Evolutionary conservation across 2,888 invertebrate genomes (phyloP), one percentile per base, ranked within the genome.

Genomic region (Cephonodes hylas): DNA sequence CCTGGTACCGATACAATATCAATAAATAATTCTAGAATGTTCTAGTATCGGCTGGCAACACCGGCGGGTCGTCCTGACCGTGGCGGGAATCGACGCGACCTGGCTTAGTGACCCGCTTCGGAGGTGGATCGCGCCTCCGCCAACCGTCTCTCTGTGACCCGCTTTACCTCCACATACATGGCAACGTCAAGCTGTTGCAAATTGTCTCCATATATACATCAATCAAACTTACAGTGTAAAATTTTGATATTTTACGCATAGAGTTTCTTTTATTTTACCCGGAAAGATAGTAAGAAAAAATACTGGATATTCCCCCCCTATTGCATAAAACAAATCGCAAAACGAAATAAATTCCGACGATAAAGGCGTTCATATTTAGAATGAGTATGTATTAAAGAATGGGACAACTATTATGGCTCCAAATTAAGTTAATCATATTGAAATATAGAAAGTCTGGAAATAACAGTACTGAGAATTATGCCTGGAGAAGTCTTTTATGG

Each of bases 31-130:
- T 10, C 18, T 3, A 18, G 31, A 18, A 27, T 31, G 31, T 31
- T n/a, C n/a, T n/a, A n/a, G 31, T 53, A 5, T 27, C 23, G 18
- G 53, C 10, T 18, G 53, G 53, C 31, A 53, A 31, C 31, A 48
- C 34, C 5, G 58, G 25, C 18, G 46, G 15, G 34, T 59, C 31
- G 42, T 25, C 25, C 77, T 83, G 83, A 79, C 83, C 80, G 76
- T 80, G 79, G 73, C 69, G 65, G 77, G 70, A 71, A 72, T 69
- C 71, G 68, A 64, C 66, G 70, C 76, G 85, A 83, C 88, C 85
- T 80, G 81, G 71, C 83, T 85, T 75, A 79, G 75, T 89, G 87
- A 89, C 91, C 89, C 74, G 84, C 80, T 81, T 89, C 20, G 18
- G 18, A 48, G 27, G 53, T 53, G 18, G 27, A 53, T 48, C 27